phyloP scores from a whole-genome alignment of 2,797 vertebrate species.

The Synaphobranchus kaupii region DNA sequence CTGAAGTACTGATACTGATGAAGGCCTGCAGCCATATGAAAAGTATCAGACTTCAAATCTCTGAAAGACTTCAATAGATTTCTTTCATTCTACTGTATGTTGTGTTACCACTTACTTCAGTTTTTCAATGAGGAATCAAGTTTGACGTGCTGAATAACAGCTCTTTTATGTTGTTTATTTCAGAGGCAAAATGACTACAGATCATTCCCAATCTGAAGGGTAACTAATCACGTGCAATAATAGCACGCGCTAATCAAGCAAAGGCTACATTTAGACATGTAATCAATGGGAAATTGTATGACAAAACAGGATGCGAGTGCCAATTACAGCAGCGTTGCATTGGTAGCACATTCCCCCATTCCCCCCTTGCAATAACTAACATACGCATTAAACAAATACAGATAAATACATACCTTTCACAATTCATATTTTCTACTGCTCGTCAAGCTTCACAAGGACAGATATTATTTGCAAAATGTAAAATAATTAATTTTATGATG shows the following conservation, averaged over 20 bases:
- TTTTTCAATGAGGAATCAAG: slow-evolving; percentile 50
- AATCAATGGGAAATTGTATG: slow-evolving; percentile 15
- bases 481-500: neutral
- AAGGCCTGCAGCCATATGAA: slow-evolving; percentile 52
- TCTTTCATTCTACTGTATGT: slow-evolving; percentile 38
- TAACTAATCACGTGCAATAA: slow-evolving; percentile 15
- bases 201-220: slow-evolving; percentile 14
- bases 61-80: slow-evolving; percentile 48
- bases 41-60: slow-evolving; percentile 52
- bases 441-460: neutral
- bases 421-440: too few relatives aligned
- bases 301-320: slow-evolving; percentile 6
- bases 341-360: neutral
- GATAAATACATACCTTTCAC: too few relatives aligned
- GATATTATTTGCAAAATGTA: neutral
- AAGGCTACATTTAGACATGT: slow-evolving; percentile 4
- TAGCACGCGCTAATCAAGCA: slow-evolving; percentile 14
- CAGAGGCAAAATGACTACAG: slow-evolving; percentile 44
- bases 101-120: slow-evolving; percentile 42
- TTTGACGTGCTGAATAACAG: slow-evolving; percentile 47
- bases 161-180: slow-evolving; percentile 46
- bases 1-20: slow-evolving; percentile 44
- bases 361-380: neutral
- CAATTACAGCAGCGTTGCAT: neutral
- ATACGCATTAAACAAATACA: neutral